These are phyloP conservation scores for Rhizoglyphus robini DNA, from an alignment of 1,140 invertebrate genomes.

Conservation along the genomic window DNA sequence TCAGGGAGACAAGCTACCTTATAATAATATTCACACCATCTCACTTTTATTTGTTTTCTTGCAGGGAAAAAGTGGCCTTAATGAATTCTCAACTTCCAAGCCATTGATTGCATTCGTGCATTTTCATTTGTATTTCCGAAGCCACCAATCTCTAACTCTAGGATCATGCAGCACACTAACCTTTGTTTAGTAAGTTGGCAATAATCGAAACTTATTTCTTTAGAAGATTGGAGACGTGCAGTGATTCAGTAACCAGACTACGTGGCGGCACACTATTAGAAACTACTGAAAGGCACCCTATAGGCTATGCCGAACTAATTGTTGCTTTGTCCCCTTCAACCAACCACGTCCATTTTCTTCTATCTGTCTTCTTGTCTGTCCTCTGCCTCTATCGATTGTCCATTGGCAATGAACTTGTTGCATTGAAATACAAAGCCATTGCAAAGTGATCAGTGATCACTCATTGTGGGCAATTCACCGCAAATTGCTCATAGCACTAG, in stretches of 20 bases:
- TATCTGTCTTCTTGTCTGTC: too few relatives aligned
- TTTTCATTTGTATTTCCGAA: background rate
- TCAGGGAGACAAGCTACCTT: slow-evolving; percentile 41
- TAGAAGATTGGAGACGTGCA: slow-evolving; percentile 67
- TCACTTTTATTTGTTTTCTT: slow-evolving; percentile 13
- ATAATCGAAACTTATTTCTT: background rate
- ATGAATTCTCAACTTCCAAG: slow-evolving; percentile 26
- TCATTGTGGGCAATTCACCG: background rate
- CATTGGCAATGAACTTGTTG: too few relatives aligned
- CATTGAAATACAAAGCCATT: too few relatives aligned
- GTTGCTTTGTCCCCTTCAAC: slow-evolving; percentile 64
- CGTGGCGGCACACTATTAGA: slow-evolving; percentile 67
- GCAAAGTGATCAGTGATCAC: background rate
- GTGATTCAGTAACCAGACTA: slow-evolving; percentile 77
- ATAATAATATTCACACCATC: too few relatives aligned
- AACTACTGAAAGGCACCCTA: too few relatives aligned
- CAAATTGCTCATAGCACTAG: too few relatives aligned
- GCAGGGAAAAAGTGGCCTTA: slow-evolving; percentile 28
- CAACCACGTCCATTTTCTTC: too few relatives aligned
- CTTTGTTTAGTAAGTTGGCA: background rate
- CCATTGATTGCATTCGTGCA: slow-evolving; percentile 20
- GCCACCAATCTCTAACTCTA: background rate
- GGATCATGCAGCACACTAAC: background rate
- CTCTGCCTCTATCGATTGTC: too few relatives aligned
- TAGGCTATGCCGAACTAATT: slow-evolving; percentile 82